Evolutionary conservation across 2,797 vertebrate species (phyloP).

Genomic region (Chaetodon trifasciatus): DNA sequence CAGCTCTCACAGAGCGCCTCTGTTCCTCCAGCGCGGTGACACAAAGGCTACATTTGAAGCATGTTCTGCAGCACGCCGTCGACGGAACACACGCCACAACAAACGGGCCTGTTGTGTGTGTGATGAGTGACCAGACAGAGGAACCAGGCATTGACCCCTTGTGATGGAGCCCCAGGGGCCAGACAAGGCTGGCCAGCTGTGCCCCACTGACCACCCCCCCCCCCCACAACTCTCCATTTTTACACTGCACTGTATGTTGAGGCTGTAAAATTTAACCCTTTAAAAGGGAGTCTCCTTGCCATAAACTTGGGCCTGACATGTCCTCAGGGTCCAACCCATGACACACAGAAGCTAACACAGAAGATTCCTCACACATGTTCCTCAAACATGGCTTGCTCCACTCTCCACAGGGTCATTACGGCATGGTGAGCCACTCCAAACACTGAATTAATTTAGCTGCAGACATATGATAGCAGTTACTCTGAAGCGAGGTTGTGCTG

Average conservation of each 20-base stretch:
- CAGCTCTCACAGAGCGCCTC: slow-evolving; percentile 84
- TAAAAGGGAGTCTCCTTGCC: slow-evolving; percentile 60
- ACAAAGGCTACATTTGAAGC: slow-evolving; percentile 91
- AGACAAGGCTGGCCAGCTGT: slow-evolving; percentile 86
- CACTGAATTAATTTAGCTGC: slow-evolving; percentile 56
- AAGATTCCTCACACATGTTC: slow-evolving; percentile 62
- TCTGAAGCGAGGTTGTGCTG: slow-evolving; percentile 40
- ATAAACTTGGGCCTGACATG: slow-evolving; percentile 65
- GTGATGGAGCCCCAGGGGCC: slow-evolving; percentile 78
- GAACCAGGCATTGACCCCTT: slow-evolving; percentile 84
- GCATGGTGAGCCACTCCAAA: slow-evolving; percentile 53
- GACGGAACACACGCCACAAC: slow-evolving; percentile 83
- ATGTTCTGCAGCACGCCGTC: slow-evolving; percentile 80
- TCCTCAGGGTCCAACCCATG: slow-evolving; percentile 64
- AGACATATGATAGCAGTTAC: slow-evolving; percentile 73
- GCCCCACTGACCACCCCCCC: slow-evolving; percentile 62
- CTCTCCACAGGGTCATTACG: slow-evolving; percentile 45
- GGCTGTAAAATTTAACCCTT: slow-evolving; percentile 72
- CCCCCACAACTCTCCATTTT: slow-evolving; percentile 61
- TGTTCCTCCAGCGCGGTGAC: slow-evolving; percentile 83
- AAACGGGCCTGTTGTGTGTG: slow-evolving; percentile 88
- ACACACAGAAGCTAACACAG: slow-evolving; percentile 73
- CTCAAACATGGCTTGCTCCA: slow-evolving; percentile 46
- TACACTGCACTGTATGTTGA: slow-evolving; percentile 58
- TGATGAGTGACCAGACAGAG: slow-evolving; percentile 84